phyloP scores from a whole-genome alignment of 2,888 invertebrate genomes.

The Anticlea derivata region DNA sequence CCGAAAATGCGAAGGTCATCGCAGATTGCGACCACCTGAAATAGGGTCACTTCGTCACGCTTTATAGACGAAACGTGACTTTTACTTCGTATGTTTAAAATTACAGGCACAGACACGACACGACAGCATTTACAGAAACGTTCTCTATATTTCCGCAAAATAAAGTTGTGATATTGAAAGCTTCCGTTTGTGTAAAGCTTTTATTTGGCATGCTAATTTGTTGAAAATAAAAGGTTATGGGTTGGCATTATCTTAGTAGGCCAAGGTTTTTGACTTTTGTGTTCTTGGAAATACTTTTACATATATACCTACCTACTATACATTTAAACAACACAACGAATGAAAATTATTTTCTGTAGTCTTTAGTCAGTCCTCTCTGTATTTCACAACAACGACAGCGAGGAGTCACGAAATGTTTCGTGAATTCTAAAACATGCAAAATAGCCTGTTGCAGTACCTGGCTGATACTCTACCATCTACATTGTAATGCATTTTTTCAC shows the following conservation, averaged over 20 bases:
- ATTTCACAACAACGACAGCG: slow-evolving; percentile 27
- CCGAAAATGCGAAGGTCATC: slow-evolving; percentile 75
- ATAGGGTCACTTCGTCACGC: slow-evolving; percentile 70
- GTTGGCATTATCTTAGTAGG: slow-evolving; percentile 37
- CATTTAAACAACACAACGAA: slow-evolving; percentile 22
- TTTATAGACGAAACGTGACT: slow-evolving; percentile 70
- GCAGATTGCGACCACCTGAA: slow-evolving; percentile 71
- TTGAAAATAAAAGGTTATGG: slow-evolving; percentile 37
- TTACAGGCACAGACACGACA: slow-evolving; percentile 23
- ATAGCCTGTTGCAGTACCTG: slow-evolving; percentile 35
- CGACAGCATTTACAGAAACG: slow-evolving; percentile 19
- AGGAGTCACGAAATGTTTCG: slow-evolving; percentile 31
- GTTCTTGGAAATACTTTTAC: slow-evolving; percentile 26
- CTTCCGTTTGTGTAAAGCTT: slow-evolving; percentile 21
- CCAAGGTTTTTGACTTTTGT: slow-evolving; percentile 31
- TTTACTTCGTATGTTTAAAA: slow-evolving; percentile 63
- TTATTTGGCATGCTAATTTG: slow-evolving; percentile 35
- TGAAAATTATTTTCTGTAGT: slow-evolving; percentile 28
- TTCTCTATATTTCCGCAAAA: slow-evolving; percentile 17
- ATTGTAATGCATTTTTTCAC: slow-evolving; percentile 29
- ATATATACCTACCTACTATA: slow-evolving; percentile 19
- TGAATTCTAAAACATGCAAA: slow-evolving; percentile 32
- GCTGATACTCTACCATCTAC: slow-evolving; percentile 9
- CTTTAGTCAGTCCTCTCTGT: slow-evolving; percentile 25
- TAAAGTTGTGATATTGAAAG: slow-evolving; percentile 28